Evolutionary conservation across 2,797 vertebrate genomes (phyloP), one percentile per base, ranked within the genome.

Genomic region (Notoglanidium macrostoma): DNA sequence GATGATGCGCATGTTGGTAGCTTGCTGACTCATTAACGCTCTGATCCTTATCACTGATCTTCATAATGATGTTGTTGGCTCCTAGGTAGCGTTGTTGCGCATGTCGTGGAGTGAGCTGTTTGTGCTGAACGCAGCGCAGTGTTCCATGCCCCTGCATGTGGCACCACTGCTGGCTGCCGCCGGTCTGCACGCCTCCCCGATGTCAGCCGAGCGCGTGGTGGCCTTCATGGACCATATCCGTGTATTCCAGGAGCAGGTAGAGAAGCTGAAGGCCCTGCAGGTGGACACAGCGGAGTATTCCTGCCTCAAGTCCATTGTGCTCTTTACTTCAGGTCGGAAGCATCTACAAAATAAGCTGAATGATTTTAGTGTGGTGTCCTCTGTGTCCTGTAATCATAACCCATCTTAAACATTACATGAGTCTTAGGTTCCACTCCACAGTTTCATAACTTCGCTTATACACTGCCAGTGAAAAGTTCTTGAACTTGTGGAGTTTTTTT

Each of bases 191-290:
- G 97, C 96, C 29, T 96, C 96, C 0, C 97, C 97, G 67, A 96
- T 97, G 97, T 96, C 96, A 0, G 96, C 97, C 0, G 97, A 97
- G 85, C 94, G 96, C 0, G 97, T 97, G 57, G 97, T 96, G 91
- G 97, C 97, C 88, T 97, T 97, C 95, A 97, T 97, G 97, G 97
- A 97, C 93, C 97, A 97, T 94, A 96, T 97, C 92, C 95, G 97
- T 0, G 95, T 97, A 88, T 97, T 97, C 94, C 97, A 97, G 89
- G 96, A 97, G 93, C 97, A 97, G 93, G 96, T 97, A 93, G 96
- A 97, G 94, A 97, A 97, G 93, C 96, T 97, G 91, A 97, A 96
- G 93, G 96, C 93, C 3, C 95, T 97, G 92, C 96, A 96, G 90
- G 96, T 97, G 10, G 97, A 97, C 93, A 96, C 96, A 0, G 97